phyloP scores from a whole-genome alignment of 2,797 vertebrate species.

The Cetoscarus ocellatus region DNA sequence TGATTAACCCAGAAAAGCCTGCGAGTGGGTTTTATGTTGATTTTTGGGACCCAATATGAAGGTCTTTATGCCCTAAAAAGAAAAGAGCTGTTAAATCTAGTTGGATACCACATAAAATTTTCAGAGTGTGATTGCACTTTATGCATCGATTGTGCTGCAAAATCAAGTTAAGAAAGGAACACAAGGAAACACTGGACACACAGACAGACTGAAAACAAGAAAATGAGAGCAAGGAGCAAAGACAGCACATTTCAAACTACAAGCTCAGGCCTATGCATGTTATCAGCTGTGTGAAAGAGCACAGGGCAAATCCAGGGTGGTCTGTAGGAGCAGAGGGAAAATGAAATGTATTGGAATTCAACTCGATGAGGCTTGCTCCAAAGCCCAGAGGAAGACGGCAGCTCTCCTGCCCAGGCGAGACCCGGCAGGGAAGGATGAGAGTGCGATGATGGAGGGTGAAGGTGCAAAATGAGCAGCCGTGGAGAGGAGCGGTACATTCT shows the following conservation, averaged over 20 bases:
- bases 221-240: constrained; percentile 17
- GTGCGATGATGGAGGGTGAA: constrained; percentile 41
- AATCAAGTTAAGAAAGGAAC: neutral
- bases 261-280: constrained; percentile 8
- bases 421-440: constrained; percentile 26
- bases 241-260: constrained; percentile 2
- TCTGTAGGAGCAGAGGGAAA: constrained; percentile 43
- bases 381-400: constrained; percentile 48
- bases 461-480: constrained; percentile 30
- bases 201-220: neutral
- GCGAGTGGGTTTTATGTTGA: neutral
- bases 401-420: constrained; percentile 54
- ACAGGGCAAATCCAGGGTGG: constrained; percentile 32
- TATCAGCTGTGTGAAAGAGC: constrained; percentile 23
- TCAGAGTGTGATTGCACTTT: neutral
- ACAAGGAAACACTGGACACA: neutral
- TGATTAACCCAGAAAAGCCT: neutral
- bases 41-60: neutral
- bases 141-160: neutral
- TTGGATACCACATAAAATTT: neutral
- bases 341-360: constrained; percentile 61
- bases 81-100: neutral
- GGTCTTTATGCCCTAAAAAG: neutral
- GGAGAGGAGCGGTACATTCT: constrained; percentile 11
- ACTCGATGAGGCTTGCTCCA: constrained; percentile 35